These are phyloP conservation scores for Galbula dea DNA, from an alignment of 2,113 vertebrate genomes.

Conservation along the genomic window DNA sequence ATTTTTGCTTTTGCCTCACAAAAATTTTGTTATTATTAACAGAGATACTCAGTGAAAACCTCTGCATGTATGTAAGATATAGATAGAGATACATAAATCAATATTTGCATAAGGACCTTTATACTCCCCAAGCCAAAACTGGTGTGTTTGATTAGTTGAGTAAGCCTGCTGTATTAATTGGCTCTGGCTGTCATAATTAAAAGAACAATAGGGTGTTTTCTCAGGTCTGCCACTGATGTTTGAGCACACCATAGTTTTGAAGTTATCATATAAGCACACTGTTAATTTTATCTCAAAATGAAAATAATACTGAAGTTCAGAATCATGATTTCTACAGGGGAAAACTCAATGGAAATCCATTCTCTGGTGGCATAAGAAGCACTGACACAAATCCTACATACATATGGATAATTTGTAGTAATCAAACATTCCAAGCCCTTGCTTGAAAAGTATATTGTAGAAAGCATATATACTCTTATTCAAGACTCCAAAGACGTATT, in stretches of 20 bases:
- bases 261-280: neutral
- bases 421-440: constrained; percentile 33
- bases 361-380: constrained; percentile 22
- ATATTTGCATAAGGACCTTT: constrained; percentile 22
- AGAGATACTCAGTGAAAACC: neutral
- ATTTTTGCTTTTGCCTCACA: neutral
- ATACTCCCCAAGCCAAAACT: constrained; percentile 22
- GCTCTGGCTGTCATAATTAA: constrained; percentile 16
- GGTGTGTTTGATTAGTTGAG: constrained; percentile 30
- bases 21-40: neutral
- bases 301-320: constrained; percentile 10
- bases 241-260: neutral
- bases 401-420: constrained; percentile 68
- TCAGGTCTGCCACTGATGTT: constrained; percentile 1
- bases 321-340: constrained; percentile 11
- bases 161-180: neutral
- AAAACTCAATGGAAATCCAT: constrained; percentile 50
- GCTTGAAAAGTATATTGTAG: constrained; percentile 11
- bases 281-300: constrained; percentile 38
- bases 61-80: neutral
- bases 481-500: constrained; percentile 34
- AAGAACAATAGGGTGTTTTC: neutral
- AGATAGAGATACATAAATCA: constrained; percentile 1
- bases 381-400: constrained; percentile 62
- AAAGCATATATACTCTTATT: constrained; percentile 7